Conservation (phyloP, 2,113 vertebrate genomes). For the Petrocephalus microphthalmus region DNA sequence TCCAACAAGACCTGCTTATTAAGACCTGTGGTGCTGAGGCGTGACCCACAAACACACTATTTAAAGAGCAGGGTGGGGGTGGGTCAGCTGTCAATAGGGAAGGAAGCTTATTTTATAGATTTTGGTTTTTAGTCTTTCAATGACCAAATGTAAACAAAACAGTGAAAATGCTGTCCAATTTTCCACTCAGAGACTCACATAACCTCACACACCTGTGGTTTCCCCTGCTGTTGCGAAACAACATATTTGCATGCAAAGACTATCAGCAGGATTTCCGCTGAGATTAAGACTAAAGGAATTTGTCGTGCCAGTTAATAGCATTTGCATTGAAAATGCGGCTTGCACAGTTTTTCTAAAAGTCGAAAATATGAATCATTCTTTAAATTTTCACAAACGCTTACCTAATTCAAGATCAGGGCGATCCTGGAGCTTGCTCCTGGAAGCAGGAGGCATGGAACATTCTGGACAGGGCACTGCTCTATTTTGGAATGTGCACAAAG, state of each 20-base stretch:
- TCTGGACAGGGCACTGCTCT: neutral
- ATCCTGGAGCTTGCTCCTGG: neutral
- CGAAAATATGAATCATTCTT: neutral
- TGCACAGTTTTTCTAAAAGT: neutral
- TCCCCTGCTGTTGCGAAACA: neutral
- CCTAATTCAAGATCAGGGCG: neutral
- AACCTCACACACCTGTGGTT: neutral
- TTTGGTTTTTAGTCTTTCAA: neutral
- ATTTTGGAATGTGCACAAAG: neutral
- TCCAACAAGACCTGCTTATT: neutral
- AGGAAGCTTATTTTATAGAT: neutral
- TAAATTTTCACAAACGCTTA: neutral
- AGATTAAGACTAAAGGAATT: neutral
- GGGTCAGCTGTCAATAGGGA: neutral
- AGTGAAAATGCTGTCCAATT: neutral
- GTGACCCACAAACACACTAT: neutral
- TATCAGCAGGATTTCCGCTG: neutral
- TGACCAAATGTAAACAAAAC: neutral
- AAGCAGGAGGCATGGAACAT: neutral
- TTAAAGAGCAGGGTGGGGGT: neutral
- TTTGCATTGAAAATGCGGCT: neutral
- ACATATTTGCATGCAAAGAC: conserved; percentile 10
- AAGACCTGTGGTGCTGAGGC: neutral
- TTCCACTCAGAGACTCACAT: neutral
- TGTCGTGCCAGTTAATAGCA: neutral